Conservation (phyloP, 2,888 invertebrate species). For the Hydropsyche betteni region DNA sequence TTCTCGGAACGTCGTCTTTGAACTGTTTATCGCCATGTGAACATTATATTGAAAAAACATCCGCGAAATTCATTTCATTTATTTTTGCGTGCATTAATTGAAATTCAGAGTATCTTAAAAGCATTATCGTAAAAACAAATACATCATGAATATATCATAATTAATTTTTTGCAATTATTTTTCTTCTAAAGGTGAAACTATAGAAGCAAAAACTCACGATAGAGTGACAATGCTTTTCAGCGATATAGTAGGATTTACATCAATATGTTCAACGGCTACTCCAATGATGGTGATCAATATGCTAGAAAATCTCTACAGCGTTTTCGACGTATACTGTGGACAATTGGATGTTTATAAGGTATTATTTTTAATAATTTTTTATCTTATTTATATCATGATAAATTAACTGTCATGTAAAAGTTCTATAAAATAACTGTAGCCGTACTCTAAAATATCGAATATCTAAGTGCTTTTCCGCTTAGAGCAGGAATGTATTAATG, state of each 20-base stretch:
- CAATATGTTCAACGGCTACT: conserved; percentile 93
- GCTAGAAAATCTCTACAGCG: conserved; percentile 91
- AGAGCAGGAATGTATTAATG: too few species aligned
- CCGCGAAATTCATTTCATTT: too few species aligned
- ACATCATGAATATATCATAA: too few species aligned
- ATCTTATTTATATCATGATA: neutral
- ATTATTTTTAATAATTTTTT: conserved; percentile 49
- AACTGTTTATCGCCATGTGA: too few species aligned
- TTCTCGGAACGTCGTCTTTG: too few species aligned
- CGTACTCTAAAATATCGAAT: too few species aligned
- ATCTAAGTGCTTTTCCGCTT: too few species aligned
- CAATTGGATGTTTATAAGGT: conserved; percentile 96
- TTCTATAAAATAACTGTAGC: neutral
- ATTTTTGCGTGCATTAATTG: too few species aligned
- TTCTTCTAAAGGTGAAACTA: conserved; percentile 76
- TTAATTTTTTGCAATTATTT: too few species aligned
- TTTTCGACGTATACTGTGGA: conserved; percentile 92
- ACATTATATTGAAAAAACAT: too few species aligned
- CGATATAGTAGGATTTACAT: conserved; percentile 95
- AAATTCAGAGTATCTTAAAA: too few species aligned
- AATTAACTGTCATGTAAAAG: neutral
- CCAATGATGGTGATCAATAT: conserved; percentile 96
- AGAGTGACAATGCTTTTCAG: conserved; percentile 96
- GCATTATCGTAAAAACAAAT: too few species aligned
- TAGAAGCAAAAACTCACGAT: conserved; percentile 92